Percentiles rank a stretch among this genome's conserved stretches.
These are phyloP conservation scores for Fringilla coelebs DNA, from an alignment of 2,797 vertebrate species.

Conservation along the genomic window DNA sequence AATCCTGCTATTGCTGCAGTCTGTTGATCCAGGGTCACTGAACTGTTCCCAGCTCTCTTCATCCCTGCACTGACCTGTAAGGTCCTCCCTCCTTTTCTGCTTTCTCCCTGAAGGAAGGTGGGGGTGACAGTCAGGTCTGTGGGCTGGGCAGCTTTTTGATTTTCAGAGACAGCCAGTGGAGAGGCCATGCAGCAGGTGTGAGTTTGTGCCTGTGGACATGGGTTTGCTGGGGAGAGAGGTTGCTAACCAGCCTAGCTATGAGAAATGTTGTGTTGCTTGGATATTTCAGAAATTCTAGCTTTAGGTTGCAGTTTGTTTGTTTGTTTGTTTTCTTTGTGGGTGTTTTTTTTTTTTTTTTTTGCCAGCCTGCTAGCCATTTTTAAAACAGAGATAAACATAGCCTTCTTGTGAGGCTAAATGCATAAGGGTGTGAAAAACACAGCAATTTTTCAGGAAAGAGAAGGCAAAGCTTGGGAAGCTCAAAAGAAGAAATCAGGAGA, in stretches of 20 bases:
- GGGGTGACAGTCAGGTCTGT: neutral
- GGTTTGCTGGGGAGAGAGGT: neutral
- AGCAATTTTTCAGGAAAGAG: neutral
- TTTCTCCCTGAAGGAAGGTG: neutral
- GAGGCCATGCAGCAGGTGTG: no score
- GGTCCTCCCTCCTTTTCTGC: neutral
- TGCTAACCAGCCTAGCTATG: neutral
- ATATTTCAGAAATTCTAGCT: neutral
- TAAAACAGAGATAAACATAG: neutral
- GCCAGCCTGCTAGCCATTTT: neutral
- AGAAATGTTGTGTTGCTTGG: neutral
- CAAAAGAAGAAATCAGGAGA: neutral
- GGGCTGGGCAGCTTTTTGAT: neutral
- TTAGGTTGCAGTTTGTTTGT: neutral
- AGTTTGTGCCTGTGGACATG: neutral
- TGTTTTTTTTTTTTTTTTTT: neutral
- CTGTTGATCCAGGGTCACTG: neutral
- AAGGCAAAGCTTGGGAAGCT: neutral
- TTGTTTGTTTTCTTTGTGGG: accelerated
- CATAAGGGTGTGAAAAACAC: neutral
- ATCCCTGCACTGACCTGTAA: neutral
- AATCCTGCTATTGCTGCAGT: neutral
- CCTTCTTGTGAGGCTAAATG: neutral
- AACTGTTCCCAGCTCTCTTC: neutral
- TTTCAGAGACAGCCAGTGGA: neutral